Evolutionary conservation across 1,140 invertebrate genomes (phyloP).

Genomic region (Drosophila dunni): DNA sequence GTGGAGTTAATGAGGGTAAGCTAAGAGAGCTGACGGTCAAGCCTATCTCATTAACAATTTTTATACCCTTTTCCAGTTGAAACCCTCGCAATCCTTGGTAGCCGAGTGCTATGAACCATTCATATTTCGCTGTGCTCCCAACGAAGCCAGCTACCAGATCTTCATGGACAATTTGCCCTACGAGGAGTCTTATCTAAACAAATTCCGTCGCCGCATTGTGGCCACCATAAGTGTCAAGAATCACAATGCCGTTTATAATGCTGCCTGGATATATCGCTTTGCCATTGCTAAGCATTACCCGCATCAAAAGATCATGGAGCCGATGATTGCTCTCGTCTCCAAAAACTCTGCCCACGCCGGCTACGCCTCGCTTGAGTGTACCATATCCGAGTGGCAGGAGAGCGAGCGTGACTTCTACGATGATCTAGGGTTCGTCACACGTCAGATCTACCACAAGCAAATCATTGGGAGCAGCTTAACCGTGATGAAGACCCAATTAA

Average conservation of each 20-base stretch:
- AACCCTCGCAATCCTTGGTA: constrained; percentile 72
- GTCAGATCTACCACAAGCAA: constrained; percentile 83
- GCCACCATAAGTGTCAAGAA: constrained; percentile 76
- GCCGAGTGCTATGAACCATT: constrained; percentile 83
- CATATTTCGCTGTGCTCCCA: constrained; percentile 72
- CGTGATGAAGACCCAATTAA: constrained; percentile 80
- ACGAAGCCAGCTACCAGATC: constrained; percentile 75
- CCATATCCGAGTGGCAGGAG: constrained; percentile 81
- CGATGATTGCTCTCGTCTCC: constrained; percentile 64
- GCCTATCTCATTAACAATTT: not conserved
- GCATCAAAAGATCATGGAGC: constrained; percentile 74
- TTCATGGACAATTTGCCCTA: constrained; percentile 71
- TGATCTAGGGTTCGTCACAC: constrained; percentile 71
- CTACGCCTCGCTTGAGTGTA: constrained; percentile 73
- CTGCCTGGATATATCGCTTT: constrained; percentile 81
- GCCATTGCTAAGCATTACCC: constrained; percentile 75
- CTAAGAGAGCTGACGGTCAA: not conserved
- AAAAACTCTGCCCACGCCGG: constrained; percentile 67
- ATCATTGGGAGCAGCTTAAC: constrained; percentile 78
- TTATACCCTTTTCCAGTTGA: constrained; percentile 46
- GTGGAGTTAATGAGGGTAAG: constrained; percentile 73
- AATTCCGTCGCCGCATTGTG: constrained; percentile 72
- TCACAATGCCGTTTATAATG: constrained; percentile 76
- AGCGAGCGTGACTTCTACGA: constrained; percentile 76
- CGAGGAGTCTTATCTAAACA: constrained; percentile 62